Percentiles rank a stretch among this genome's conserved stretches.
phyloP scores from a whole-genome alignment of 2,888 invertebrate genomes.

The Leptinotarsa juncta region DNA sequence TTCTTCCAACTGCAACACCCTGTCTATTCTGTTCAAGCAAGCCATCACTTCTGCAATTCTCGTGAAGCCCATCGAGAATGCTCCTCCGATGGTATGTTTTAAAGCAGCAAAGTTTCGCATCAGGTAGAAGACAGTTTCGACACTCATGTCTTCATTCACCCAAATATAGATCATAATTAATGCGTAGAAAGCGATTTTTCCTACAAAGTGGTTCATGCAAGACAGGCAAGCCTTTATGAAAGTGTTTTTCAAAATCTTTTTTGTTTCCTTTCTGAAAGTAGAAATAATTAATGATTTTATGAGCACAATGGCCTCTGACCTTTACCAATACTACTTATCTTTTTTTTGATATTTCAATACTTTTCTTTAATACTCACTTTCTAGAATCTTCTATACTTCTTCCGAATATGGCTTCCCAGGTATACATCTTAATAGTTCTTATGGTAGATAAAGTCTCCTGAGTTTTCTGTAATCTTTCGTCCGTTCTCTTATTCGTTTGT shows the following conservation, averaged over 20 bases:
- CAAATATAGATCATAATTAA: slow-evolving; percentile 53
- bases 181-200: slow-evolving; percentile 52
- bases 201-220: slow-evolving; percentile 53
- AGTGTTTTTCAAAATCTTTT: slow-evolving; percentile 45
- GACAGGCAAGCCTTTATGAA: slow-evolving; percentile 54
- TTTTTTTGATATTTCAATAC: no score
- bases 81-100: slow-evolving; percentile 44
- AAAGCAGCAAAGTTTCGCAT: slow-evolving; percentile 47
- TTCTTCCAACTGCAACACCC: slow-evolving; percentile 65
- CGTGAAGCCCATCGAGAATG: slow-evolving; percentile 49
- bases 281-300: background rate
- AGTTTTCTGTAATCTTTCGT: no score
- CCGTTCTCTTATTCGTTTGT: no score
- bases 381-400: no score
- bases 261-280: slow-evolving; percentile 52
- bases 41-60: slow-evolving; percentile 52
- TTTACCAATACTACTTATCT: no score
- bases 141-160: slow-evolving; percentile 43
- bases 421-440: no score
- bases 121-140: slow-evolving; percentile 53
- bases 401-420: no score
- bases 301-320: no score
- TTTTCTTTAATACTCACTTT: no score
- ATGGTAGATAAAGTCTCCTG: no score
- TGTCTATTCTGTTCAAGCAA: slow-evolving; percentile 48